Evolutionary conservation across 2,797 vertebrate genomes (phyloP), one percentile per base, ranked within the genome.

Genomic region (Taenioides sp.): DNA sequence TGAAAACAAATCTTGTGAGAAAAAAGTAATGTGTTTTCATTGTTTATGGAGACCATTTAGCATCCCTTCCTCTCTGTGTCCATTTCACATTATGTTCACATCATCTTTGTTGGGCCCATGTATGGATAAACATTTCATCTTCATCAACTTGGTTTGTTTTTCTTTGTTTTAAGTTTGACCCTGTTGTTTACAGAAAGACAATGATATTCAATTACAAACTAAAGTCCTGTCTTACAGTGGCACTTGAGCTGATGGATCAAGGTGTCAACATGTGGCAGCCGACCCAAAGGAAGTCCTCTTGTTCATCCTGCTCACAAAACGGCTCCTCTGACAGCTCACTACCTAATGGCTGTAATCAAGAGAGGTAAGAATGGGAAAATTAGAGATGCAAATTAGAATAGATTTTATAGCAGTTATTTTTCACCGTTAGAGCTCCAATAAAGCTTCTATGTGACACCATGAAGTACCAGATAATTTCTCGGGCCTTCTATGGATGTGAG

Each of bases 381-480:
- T 7, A 63, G 5, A 49, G 12, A 0, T 57, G 62, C 16, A 43
- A 64, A 74, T 73, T 37, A 31, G 50, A 27, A 62, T 50, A 22
- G 2, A 73, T 57, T 57, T 57, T 23, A 55, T 23, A 57, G 22
- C 54, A 23, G 22, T 55, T 75, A 79, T 76, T 74, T 65, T 65
- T 23, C n/a, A 17, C 6, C 34, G 67, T 25, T 91, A 99, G 98
- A 89, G 96, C 98, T 50, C 97, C 98, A 0, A 84, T 99, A 87
- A 99, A 98, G 89, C 95, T 99, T 54, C 95, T 99, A 50, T 99
- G 98, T 72, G 98, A 99, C 93, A 99, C 98, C 61, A 99, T 99
- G 98, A 99, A 99, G 92, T 98, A 99, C 91, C 98, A 99, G 91
- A 99, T 99, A 72, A 97, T 99, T 79, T 99, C 98, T 74, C 93